Evolutionary conservation across 2,888 invertebrate species (phyloP).

Genomic region (Ochlodes sylvanus): DNA sequence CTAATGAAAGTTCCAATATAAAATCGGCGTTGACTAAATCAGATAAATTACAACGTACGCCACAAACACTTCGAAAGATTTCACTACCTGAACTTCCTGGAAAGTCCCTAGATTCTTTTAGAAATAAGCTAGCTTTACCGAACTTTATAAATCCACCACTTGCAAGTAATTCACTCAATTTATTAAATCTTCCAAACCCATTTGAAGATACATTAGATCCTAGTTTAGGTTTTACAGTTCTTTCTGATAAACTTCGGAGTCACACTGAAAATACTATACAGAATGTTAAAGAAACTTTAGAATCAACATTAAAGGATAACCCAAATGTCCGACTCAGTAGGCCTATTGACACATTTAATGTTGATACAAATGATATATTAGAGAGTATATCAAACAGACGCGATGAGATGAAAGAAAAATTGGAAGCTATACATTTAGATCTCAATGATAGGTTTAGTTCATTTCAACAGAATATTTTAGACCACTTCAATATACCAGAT

Average conservation of each 20-base stretch:
- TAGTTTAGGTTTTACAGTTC: constrained; percentile 40
- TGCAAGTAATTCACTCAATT: constrained; percentile 45
- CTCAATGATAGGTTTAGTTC: constrained; percentile 65
- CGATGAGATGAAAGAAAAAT: constrained; percentile 65
- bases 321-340: constrained; percentile 43
- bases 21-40: constrained; percentile 37
- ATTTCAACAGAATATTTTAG: constrained; percentile 55
- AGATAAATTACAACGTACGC: constrained; percentile 50
- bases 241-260: constrained; percentile 53
- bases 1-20: constrained; percentile 45
- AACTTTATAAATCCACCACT: constrained; percentile 34
- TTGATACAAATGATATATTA: constrained; percentile 56
- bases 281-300: constrained; percentile 57
- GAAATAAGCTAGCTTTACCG: constrained; percentile 57
- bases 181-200: constrained; percentile 46
- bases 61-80: constrained; percentile 47
- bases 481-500: constrained; percentile 15
- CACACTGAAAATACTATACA: constrained; percentile 59
- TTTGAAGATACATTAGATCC: constrained; percentile 26
- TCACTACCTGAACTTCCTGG: constrained; percentile 49
- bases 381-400: constrained; percentile 56
- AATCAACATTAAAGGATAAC: constrained; percentile 51
- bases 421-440: constrained; percentile 64
- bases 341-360: constrained; percentile 41
- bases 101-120: constrained; percentile 56